Percentiles rank a stretch among this genome's conserved stretches.
Evolutionary conservation across 2,797 vertebrate species (phyloP).

Genomic region (Pangasius krempfi): DNA sequence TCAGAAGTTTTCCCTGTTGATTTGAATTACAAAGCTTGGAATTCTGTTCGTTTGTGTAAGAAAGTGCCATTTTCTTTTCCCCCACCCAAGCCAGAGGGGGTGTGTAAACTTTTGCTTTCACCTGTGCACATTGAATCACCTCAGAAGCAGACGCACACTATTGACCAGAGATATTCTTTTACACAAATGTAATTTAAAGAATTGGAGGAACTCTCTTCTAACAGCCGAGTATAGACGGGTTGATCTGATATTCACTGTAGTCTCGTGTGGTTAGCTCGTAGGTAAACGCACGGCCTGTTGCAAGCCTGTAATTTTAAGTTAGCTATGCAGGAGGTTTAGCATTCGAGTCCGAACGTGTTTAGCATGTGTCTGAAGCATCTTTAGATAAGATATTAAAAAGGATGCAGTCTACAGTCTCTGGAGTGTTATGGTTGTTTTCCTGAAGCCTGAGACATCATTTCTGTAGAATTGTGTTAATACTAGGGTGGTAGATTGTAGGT

Average conservation of each 20-base stretch:
- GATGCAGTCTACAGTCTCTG: background rate
- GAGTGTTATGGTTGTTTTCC: background rate
- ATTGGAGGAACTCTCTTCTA: background rate
- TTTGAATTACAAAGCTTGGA: background rate
- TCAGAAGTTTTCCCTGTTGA: background rate
- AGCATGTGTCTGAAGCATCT: background rate
- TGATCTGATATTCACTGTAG: background rate
- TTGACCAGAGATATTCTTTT: background rate
- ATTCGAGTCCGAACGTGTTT: slow-evolving; percentile 11
- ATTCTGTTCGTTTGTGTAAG: background rate
- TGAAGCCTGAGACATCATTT: background rate
- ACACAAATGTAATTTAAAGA: too few species aligned
- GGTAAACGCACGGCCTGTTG: too few species aligned
- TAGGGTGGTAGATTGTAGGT: background rate
- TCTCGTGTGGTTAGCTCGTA: background rate
- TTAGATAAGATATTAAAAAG: background rate
- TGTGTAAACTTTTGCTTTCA: background rate
- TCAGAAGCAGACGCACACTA: background rate
- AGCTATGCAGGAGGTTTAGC: background rate
- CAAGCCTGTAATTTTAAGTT: background rate
- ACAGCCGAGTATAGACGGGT: background rate
- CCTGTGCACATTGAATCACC: background rate
- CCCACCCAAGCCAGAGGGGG: too few species aligned
- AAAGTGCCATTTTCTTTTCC: background rate
- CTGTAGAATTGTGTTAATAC: background rate